Evolutionary conservation across 2,888 invertebrate genomes (phyloP), one percentile per base, ranked within the genome.

Genomic region (Drosophila testacea): DNA sequence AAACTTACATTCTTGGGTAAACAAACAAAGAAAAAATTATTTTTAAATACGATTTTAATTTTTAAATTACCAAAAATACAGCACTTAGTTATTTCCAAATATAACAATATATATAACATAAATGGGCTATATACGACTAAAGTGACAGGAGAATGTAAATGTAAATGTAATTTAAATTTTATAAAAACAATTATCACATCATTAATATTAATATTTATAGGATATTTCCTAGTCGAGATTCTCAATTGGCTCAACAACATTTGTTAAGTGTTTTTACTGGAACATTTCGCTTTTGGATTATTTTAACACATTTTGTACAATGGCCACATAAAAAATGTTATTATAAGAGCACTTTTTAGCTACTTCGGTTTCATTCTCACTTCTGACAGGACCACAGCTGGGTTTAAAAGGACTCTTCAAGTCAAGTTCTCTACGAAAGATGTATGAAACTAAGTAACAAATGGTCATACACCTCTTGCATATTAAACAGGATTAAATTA

Each of bases 401-500:
- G 27, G n/a, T 38, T 10, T 9, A 16, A 48, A 47, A 22, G 22
- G 22, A 50, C 6, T 10, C 22, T 36, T 2, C 2, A 48, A 27
- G 36, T n/a, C 32, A 10, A 55, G 39, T 47, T 39, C 44, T 22
- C 7, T 34, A 22, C 1, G 34, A 32, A 34, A 50, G 38, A 61
- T 56, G 13, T 42, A 28, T 28, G 59, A 27, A 47, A 32, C 10
- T 42, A 16, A 28, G 36, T 54, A 13, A 22, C 6, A 41, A 52
- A 30, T 48, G 47, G 54, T 30, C 22, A 5, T 27, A 28, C 42
- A 42, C 22, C 59, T 30, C 10, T 30, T 38, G 59, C 52, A 50
- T 66, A 72, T 42, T 73, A 77, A 82, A 65, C 69, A 36, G 60
- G 22, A 48, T 62, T 41, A 50, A 70, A 68, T 69, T 62, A 69